Evolutionary conservation across 2,888 invertebrate species (phyloP).

Genomic region (Sphaerophoria taeniata): DNA sequence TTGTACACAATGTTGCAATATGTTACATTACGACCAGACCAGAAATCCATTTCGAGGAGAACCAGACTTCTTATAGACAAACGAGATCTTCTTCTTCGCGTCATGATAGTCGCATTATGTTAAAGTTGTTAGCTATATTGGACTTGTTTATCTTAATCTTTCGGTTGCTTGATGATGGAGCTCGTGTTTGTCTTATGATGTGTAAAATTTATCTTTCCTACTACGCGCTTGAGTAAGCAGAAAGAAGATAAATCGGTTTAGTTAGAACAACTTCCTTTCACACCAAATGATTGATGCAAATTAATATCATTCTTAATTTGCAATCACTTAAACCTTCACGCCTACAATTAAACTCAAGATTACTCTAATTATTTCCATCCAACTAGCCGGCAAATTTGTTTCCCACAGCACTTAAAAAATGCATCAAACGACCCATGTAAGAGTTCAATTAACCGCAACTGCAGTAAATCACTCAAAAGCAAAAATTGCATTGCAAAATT

Average conservation of each 20-base stretch:
- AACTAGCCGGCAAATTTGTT: slow-evolving; percentile 11
- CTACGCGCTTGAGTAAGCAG: slow-evolving; percentile 59
- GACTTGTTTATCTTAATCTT: slow-evolving; percentile 63
- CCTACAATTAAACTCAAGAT: slow-evolving; percentile 56
- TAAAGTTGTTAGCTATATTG: slow-evolving; percentile 56
- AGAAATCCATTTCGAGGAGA: background rate
- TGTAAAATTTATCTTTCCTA: slow-evolving; percentile 68
- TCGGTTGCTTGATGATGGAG: slow-evolving; percentile 50
- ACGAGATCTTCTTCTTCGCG: slow-evolving; percentile 58
- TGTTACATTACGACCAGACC: background rate
- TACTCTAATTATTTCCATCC: slow-evolving; percentile 44
- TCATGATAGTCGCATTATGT: slow-evolving; percentile 40
- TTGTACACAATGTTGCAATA: slow-evolving; percentile 56
- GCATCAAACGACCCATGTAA: slow-evolving; percentile 40
- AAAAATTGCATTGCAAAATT: slow-evolving; percentile 41
- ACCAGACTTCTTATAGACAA: slow-evolving; percentile 23
- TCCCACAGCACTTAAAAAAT: slow-evolving; percentile 44
- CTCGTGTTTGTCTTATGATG: slow-evolving; percentile 67
- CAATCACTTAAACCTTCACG: slow-evolving; percentile 28
- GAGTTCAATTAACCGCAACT: slow-evolving; percentile 48
- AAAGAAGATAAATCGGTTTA: background rate
- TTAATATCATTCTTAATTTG: slow-evolving; percentile 15
- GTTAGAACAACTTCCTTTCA: background rate
- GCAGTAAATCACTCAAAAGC: slow-evolving; percentile 35
- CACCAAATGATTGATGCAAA: background rate